Evolutionary conservation across 2,797 vertebrate species (phyloP).

Genomic region (Bradypus variegatus): DNA sequence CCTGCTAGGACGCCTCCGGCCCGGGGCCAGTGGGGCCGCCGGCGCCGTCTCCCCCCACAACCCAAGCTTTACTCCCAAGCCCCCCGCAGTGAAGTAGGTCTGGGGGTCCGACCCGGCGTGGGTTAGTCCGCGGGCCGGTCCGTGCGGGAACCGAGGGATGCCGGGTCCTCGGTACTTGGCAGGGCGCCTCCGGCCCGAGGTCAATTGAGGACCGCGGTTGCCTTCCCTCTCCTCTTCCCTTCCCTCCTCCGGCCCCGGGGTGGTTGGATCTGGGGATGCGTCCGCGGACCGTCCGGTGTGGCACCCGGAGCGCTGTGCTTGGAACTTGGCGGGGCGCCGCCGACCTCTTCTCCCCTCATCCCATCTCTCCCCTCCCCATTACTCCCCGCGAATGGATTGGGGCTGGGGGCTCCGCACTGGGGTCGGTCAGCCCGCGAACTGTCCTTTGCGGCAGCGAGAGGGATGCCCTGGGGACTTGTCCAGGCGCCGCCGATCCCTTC

Average conservation of each 20-base stretch:
- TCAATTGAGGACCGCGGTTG: background rate
- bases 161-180: background rate
- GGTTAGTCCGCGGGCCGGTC: background rate
- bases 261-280: background rate
- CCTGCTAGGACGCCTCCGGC: background rate
- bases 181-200: background rate
- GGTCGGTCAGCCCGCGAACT: background rate
- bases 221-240: background rate
- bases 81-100: background rate
- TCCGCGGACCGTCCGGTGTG: too few relatives aligned
- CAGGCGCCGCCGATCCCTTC: background rate
- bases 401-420: background rate
- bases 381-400: background rate
- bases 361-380: background rate
- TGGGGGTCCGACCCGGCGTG: background rate
- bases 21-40: background rate
- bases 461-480: background rate
- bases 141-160: background rate
- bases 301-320: background rate
- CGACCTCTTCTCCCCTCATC: too few relatives aligned
- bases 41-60: background rate
- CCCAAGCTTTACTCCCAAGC: background rate
- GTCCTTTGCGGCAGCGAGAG: background rate
- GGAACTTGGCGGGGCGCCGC: background rate
- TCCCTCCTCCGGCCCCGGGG: background rate